Conservation (phyloP, 2,113 vertebrate genomes). For the Colinus virginianus region DNA sequence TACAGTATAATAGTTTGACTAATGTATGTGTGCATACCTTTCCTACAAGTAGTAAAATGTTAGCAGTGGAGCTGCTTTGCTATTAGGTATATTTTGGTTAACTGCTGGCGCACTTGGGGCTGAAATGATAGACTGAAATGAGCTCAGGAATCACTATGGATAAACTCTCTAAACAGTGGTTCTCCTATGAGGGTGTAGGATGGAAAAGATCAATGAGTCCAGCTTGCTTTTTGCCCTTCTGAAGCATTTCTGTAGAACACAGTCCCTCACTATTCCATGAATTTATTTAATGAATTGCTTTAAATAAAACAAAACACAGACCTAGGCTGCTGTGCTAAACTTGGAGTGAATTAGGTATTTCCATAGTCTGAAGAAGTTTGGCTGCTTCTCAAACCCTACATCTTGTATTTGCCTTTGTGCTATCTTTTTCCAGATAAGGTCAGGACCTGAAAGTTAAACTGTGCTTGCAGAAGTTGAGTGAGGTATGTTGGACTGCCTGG, state of each 20-base stretch:
- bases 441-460: constrained; percentile 8
- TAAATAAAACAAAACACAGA: background rate
- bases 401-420: constrained; percentile 16
- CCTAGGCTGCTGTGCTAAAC: background rate
- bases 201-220: background rate
- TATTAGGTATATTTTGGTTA: constrained; percentile 3
- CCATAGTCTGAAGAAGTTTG: background rate
- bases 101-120: background rate
- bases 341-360: background rate
- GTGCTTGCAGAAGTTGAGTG: background rate
- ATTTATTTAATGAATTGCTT: background rate
- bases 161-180: background rate
- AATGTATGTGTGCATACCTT: background rate
- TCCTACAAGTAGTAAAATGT: background rate
- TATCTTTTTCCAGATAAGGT: constrained; percentile 25
- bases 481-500: background rate
- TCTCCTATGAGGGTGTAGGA: background rate
- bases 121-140: background rate
- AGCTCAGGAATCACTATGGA: background rate
- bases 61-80: constrained; percentile 28
- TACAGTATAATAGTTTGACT: background rate
- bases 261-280: background rate
- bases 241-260: background rate
- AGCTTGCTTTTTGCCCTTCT: background rate
- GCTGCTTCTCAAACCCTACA: background rate